These are phyloP conservation scores for Cynoglossus semilaevis DNA, from an alignment of 2,113 vertebrate genomes.

Conservation along the genomic window DNA sequence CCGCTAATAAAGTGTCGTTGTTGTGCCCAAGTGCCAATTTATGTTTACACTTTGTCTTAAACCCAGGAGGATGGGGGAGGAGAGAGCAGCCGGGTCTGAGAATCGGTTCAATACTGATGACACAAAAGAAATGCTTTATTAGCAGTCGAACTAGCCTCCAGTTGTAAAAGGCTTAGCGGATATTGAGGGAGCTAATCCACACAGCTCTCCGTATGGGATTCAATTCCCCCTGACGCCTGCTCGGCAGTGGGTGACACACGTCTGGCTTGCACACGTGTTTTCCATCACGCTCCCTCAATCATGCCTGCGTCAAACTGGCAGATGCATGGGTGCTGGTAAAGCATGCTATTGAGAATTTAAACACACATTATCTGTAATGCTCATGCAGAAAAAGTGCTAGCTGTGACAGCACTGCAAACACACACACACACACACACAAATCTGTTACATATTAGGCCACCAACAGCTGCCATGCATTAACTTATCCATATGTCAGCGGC, in stretches of 20 bases:
- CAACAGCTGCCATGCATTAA: slow-evolving; percentile 6
- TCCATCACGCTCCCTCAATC: slow-evolving; percentile 34
- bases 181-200: slow-evolving; percentile 62
- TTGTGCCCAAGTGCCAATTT: slow-evolving; percentile 52
- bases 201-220: slow-evolving; percentile 49
- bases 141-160: slow-evolving; percentile 44
- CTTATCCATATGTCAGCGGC: slow-evolving; percentile 33
- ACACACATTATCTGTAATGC: slow-evolving; percentile 42
- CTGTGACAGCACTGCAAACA: slow-evolving; percentile 18
- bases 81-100: slow-evolving; percentile 20
- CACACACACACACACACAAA: not conserved
- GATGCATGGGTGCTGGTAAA: not conserved
- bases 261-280: slow-evolving; percentile 31
- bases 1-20: slow-evolving; percentile 44
- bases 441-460: not conserved
- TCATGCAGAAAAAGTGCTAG: slow-evolving; percentile 19
- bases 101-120: slow-evolving; percentile 27
- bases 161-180: slow-evolving; percentile 52
- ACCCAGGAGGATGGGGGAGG: slow-evolving; percentile 19
- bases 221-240: slow-evolving; percentile 52
- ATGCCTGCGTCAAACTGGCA: slow-evolving; percentile 26
- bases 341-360: slow-evolving; percentile 1
- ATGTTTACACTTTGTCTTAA: slow-evolving; percentile 40
- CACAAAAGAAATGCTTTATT: slow-evolving; percentile 46
- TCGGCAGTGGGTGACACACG: slow-evolving; percentile 34